Conservation (phyloP, 2,797 vertebrate species). For the Trichosurus vulpecula region DNA sequence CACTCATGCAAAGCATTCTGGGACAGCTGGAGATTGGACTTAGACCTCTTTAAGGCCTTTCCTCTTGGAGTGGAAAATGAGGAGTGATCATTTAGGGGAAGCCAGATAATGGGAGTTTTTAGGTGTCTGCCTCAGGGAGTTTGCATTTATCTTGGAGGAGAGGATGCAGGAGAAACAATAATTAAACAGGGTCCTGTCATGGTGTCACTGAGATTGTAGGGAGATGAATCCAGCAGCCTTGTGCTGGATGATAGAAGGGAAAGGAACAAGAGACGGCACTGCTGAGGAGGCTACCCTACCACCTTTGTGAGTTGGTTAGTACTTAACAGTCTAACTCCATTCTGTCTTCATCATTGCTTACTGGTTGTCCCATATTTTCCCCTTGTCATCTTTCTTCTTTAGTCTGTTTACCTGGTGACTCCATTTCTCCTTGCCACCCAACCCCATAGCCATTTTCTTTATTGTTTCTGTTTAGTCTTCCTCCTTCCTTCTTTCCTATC, state of each 20-base stretch:
- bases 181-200: neutral
- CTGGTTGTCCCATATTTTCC: neutral
- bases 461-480: neutral
- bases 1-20: neutral
- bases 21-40: neutral
- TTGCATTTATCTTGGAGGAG: neutral
- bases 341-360: neutral
- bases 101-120: neutral
- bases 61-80: neutral
- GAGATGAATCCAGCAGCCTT: neutral
- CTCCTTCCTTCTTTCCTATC: neutral
- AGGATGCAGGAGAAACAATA: neutral
- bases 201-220: neutral
- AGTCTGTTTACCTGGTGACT: neutral
- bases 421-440: neutral
- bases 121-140: neutral
- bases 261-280: rapidly evolving
- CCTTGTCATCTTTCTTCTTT: neutral
- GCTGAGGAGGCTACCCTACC: neutral
- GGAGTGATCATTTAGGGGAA: neutral
- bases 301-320: neutral
- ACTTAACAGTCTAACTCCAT: neutral
- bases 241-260: neutral
- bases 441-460: neutral
- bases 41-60: too few relatives aligned